Percentiles rank a stretch among this genome's conserved stretches.
These are phyloP conservation scores for Falco punctatus DNA, from an alignment of 2,113 vertebrate species.

Conservation along the genomic window DNA sequence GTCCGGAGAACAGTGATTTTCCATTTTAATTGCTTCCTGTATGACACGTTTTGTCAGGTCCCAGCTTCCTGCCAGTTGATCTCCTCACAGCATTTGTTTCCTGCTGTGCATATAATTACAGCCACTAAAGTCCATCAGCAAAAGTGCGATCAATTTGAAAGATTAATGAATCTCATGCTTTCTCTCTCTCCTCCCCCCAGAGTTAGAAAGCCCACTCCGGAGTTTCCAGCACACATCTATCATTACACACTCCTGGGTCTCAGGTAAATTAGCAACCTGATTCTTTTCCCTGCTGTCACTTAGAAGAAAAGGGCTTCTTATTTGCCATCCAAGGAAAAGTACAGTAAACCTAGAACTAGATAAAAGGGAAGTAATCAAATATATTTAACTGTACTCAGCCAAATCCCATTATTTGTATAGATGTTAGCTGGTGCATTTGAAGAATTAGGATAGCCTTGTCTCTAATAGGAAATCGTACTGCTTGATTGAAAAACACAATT, in stretches of 20 bases:
- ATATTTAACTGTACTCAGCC: conserved; percentile 50
- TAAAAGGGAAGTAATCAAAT: conserved; percentile 65
- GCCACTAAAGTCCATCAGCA: conserved; percentile 18
- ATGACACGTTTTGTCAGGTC: not conserved
- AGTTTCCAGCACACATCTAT: conserved; percentile 64
- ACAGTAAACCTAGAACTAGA: conserved; percentile 63
- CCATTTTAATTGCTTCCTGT: not conserved
- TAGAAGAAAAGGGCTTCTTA: conserved; percentile 74
- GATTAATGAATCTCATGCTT: conserved; percentile 50
- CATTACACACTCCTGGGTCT: conserved; percentile 53
- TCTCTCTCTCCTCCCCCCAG: conserved; percentile 3
- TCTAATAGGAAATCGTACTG: not conserved
- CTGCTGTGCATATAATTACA: conserved; percentile 32
- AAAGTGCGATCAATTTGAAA: conserved; percentile 16
- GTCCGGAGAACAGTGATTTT: not conserved
- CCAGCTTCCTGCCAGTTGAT: not conserved
- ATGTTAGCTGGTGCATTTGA: not conserved
- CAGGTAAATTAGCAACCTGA: conserved; percentile 76
- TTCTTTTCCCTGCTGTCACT: conserved; percentile 64
- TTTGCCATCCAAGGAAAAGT: conserved; percentile 66
- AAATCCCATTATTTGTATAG: conserved; percentile 50
- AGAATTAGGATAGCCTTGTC: not conserved
- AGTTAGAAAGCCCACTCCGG: conserved; percentile 54
- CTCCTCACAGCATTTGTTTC: not conserved
- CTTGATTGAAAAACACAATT: not conserved